phyloP scores from a whole-genome alignment of 2,113 vertebrate genomes.

The Setophaga petechia region DNA sequence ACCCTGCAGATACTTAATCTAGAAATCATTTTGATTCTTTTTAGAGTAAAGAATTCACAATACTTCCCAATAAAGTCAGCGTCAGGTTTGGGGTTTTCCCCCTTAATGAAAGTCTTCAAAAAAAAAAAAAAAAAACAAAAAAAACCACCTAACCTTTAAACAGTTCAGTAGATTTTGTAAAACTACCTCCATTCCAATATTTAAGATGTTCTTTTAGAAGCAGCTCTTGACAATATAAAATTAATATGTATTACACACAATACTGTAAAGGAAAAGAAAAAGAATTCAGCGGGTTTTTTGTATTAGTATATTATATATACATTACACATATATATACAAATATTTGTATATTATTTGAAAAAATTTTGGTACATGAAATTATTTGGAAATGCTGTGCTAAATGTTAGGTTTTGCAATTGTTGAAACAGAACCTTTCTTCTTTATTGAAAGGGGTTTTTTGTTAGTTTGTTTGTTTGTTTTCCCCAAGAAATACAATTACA shows the following conservation, averaged over 20 bases:
- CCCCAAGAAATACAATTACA: not conserved
- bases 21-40: not conserved
- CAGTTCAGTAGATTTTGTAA: not conserved
- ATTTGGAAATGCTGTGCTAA: not conserved
- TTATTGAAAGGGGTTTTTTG: not conserved
- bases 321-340: not conserved
- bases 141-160: not conserved
- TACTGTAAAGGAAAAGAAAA: not conserved
- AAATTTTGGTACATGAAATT: not conserved
- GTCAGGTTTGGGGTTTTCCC: not conserved
- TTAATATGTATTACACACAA: not conserved
- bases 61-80: not conserved
- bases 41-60: not conserved
- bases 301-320: not conserved
- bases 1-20: not conserved
- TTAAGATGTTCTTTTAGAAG: not conserved
- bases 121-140: not conserved
- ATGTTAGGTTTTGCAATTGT: not conserved
- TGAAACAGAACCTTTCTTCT: not conserved
- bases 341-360: not conserved
- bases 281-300: not conserved
- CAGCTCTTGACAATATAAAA: not conserved
- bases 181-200: not conserved
- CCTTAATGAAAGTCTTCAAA: not conserved
- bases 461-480: not conserved